These are phyloP conservation scores for Melikaiella ostensackeni DNA, from an alignment of 2,888 invertebrate species.

Conservation along the genomic window DNA sequence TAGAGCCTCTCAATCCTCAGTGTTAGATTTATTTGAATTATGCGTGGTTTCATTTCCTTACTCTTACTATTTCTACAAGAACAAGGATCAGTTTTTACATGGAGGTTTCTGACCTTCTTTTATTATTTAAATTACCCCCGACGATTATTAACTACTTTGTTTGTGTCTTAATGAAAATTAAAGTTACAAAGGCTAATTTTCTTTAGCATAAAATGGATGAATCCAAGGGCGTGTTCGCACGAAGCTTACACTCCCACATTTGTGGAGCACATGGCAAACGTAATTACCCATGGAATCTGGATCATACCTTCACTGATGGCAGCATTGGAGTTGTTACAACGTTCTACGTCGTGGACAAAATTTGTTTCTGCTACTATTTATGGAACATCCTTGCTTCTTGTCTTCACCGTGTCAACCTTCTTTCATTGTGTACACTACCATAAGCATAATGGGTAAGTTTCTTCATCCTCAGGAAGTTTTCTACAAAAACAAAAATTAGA, in stretches of 20 bases:
- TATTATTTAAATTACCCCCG: background rate
- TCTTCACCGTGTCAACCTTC: slow-evolving; percentile 92
- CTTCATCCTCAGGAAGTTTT: background rate
- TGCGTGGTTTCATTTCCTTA: background rate
- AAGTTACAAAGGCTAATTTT: slow-evolving; percentile 25
- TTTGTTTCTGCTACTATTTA: slow-evolving; percentile 90
- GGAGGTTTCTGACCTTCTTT: background rate
- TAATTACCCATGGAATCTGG: slow-evolving; percentile 94
- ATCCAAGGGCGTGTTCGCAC: slow-evolving; percentile 84
- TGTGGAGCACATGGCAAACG: slow-evolving; percentile 94
- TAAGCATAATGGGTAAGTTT: slow-evolving; percentile 79
- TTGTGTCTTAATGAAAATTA: slow-evolving; percentile 15
- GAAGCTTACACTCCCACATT: slow-evolving; percentile 92
- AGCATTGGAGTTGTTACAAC: slow-evolving; percentile 85
- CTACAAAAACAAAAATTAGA: slow-evolving; percentile 9
- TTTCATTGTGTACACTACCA: slow-evolving; percentile 94
- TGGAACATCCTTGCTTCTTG: slow-evolving; percentile 89
- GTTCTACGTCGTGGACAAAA: slow-evolving; percentile 87
- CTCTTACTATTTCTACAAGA: background rate
- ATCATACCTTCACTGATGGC: slow-evolving; percentile 91
- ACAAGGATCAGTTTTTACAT: background rate
- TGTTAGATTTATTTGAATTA: background rate
- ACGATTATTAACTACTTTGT: background rate
- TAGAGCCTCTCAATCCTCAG: background rate
- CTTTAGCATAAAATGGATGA: slow-evolving; percentile 86